A percentile compares a stretch with the other conserved stretches of the same genome.
These are phyloP conservation scores for Heliconius melpomene DNA, from an alignment of 1,140 invertebrate species.

Conservation along the genomic window DNA sequence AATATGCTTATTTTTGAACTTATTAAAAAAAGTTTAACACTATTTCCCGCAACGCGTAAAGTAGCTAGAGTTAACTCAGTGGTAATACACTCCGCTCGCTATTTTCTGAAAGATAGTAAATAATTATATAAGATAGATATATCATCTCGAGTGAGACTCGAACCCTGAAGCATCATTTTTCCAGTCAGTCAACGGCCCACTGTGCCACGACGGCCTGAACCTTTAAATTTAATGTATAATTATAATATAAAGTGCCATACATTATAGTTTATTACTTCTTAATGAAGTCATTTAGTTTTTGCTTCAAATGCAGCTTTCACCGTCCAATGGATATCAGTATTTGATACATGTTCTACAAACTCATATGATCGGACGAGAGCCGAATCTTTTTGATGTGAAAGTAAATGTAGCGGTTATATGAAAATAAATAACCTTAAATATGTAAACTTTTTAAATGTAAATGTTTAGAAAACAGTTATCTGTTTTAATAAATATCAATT, in stretches of 20 bases:
- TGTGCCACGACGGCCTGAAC: no score
- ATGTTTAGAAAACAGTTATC: background rate
- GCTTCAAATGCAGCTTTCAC: background rate
- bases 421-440: background rate
- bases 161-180: no score
- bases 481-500: background rate
- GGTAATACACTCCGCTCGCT: no score
- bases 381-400: constrained; percentile 14
- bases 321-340: background rate
- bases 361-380: constrained; percentile 1
- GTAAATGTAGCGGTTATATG: background rate
- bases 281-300: background rate
- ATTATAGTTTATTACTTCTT: background rate
- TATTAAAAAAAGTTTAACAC: no score
- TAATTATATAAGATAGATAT: no score
- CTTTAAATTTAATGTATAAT: background rate
- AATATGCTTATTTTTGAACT: no score
- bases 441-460: background rate
- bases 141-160: no score
- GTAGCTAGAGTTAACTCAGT: no score
- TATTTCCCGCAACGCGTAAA: no score
- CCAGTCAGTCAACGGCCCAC: no score
- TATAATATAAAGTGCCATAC: background rate
- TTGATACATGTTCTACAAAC: constrained; percentile 5
- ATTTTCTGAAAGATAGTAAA: no score